These are phyloP conservation scores for Drosophila lowei DNA, from an alignment of 1,140 invertebrate species.

Conservation along the genomic window DNA sequence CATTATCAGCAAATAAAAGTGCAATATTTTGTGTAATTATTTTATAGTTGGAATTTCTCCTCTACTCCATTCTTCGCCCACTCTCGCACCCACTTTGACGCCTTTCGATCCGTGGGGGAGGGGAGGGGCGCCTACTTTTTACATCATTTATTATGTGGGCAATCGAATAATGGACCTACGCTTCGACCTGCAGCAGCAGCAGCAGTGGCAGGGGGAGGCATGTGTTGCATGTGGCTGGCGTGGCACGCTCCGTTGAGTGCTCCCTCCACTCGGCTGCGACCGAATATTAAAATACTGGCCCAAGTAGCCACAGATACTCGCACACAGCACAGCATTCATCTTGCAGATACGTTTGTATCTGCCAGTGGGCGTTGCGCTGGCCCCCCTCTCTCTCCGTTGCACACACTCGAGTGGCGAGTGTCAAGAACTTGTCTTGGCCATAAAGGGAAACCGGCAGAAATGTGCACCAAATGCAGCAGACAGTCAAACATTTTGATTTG, in stretches of 20 bases:
- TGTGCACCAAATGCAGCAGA: conserved; percentile 70
- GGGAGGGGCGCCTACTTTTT: conserved; percentile 53
- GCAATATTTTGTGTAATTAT: conserved; percentile 43
- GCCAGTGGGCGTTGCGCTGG: conserved; percentile 35
- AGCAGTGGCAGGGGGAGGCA: not conserved
- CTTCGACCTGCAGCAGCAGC: conserved; percentile 37
- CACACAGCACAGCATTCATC: conserved; percentile 15
- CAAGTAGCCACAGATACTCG: conserved; percentile 24
- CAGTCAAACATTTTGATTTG: conserved; percentile 54
- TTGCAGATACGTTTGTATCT: conserved; percentile 15
- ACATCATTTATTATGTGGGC: conserved; percentile 76
- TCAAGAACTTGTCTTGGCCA: conserved; percentile 80
- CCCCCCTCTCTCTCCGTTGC: conserved; percentile 1
- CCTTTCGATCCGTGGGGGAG: not conserved
- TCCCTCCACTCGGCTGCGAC: conserved; percentile 61
- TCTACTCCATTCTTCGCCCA: not conserved
- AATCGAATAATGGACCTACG: conserved; percentile 48
- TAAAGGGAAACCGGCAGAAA: conserved; percentile 77
- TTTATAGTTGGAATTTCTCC: conserved; percentile 40
- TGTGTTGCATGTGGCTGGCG: conserved; percentile 44
- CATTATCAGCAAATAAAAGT: conserved; percentile 12
- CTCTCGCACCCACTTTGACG: conserved; percentile 16
- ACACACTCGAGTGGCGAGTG: conserved; percentile 43
- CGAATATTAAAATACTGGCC: conserved; percentile 5
- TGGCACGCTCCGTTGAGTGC: conserved; percentile 68